Evolutionary conservation across 2,888 invertebrate genomes (phyloP).

Genomic region (Syrphus vitripennis): DNA sequence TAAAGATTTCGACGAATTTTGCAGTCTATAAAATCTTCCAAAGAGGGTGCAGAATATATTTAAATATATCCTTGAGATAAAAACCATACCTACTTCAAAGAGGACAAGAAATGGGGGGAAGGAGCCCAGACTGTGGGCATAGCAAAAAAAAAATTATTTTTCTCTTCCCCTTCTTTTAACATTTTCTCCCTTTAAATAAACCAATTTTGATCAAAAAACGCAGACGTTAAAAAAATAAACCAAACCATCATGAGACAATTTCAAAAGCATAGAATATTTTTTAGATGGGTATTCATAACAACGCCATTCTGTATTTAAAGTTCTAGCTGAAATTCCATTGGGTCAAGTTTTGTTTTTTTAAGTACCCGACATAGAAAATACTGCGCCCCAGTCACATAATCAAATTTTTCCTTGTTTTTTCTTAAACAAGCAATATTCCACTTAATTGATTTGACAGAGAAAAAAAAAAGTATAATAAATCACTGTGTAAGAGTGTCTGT

Average conservation of each 20-base stretch:
- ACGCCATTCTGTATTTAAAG: accelerated
- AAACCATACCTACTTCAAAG: neutral
- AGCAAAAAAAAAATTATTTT: neutral
- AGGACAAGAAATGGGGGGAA: neutral
- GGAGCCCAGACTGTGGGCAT: neutral
- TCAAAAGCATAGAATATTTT: too few species aligned
- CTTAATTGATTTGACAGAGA: neutral
- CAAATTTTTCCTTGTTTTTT: neutral
- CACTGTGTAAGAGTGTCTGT: neutral
- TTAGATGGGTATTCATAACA: too few species aligned
- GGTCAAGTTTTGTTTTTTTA: neutral
- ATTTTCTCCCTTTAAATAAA: too few species aligned
- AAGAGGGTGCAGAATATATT: neutral
- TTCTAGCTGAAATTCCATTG: neutral
- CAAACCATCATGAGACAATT: neutral
- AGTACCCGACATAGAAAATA: too few species aligned
- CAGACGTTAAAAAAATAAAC: too few species aligned
- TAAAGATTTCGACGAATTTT: neutral
- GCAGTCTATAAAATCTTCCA: neutral
- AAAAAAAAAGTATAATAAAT: neutral
- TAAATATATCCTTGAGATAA: neutral
- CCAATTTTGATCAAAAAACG: too few species aligned
- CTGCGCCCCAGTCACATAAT: neutral
- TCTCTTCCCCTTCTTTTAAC: too few species aligned
- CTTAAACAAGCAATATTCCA: neutral